Evolutionary conservation across 2,113 vertebrate species (phyloP), one percentile per base, ranked within the genome.

Genomic region (Cavia porcellus): DNA sequence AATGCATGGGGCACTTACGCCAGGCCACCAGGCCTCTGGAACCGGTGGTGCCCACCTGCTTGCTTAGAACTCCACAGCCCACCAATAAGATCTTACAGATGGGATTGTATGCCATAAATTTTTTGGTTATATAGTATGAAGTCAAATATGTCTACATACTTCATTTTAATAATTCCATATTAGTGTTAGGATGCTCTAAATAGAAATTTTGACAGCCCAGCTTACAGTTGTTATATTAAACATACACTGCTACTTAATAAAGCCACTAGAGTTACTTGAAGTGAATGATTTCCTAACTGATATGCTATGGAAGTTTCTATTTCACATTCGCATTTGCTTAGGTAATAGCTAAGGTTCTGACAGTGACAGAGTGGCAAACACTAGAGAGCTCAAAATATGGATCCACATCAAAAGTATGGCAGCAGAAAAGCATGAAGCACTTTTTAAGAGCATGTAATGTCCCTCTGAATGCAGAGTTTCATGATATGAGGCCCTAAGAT

Each of bases 91-190:
- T 15, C 35, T 55, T 90, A 4, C 25, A 88, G 13, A 19, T 93
- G 45, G 8, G 68, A 38, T 64, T 82, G 45, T 38, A 86, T 50
- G 20, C 80, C 79, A 59, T n/a, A 61, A 70, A 30, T 80, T 35
- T 42, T 32, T 52, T 32, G 45, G 14, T 52, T 80, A 77, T 77
- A 30, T 17, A 50, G 30, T 55, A 52, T 80, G 50, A 11, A 80
- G 30, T 52, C 30, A 52, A 52, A 19, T 52, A 80, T 55, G 47
- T 77, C 47, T 80, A 35, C 30, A 52, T 59, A 50, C 32, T 87
- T 74, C 47, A 20, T 52, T 96, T 66, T 80, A 90, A 95, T 79
- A 85, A 64, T 93, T 95, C 47, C 59, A 92, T 55, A 88, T 55
- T 66, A n/a, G 47, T 25, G 4, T 64, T 59, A 95, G 84, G 28